These are phyloP conservation scores for Metacarcinus magister DNA, from an alignment of 2,888 invertebrate species.

Conservation along the genomic window DNA sequence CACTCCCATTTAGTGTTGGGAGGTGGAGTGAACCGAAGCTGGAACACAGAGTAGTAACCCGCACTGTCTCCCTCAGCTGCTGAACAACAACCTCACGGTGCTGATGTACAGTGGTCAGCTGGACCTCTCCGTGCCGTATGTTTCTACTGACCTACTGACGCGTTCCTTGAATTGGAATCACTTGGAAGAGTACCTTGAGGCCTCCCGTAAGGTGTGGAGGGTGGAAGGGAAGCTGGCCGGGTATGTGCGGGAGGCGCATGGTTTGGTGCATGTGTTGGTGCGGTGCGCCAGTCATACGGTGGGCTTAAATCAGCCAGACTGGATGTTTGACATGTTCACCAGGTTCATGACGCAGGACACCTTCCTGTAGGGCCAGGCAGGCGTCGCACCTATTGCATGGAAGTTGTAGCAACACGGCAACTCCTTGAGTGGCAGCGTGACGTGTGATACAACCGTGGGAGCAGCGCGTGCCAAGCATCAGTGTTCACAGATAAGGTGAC, in stretches of 20 bases:
- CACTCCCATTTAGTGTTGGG: not conserved
- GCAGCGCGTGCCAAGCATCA: not conserved
- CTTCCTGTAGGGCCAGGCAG: not conserved
- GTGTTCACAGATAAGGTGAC: not conserved
- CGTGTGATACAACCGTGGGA: not conserved
- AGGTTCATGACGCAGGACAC: slow-evolving; percentile 87
- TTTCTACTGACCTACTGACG: slow-evolving; percentile 92
- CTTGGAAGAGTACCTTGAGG: slow-evolving; percentile 88
- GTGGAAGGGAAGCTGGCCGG: slow-evolving; percentile 89
- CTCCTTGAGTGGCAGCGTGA: not conserved
- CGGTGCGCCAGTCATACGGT: slow-evolving; percentile 93
- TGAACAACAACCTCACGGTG: slow-evolving; percentile 87
- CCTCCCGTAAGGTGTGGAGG: slow-evolving; percentile 89
- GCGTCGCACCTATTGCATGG: not conserved
- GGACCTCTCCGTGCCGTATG: slow-evolving; percentile 95
- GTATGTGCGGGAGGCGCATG: slow-evolving; percentile 90
- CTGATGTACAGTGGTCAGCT: slow-evolving; percentile 95
- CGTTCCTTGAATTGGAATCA: slow-evolving; percentile 89
- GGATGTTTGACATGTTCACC: slow-evolving; percentile 90
- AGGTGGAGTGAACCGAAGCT: not conserved
- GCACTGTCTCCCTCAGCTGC: slow-evolving; percentile 50
- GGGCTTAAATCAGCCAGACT: slow-evolving; percentile 91
- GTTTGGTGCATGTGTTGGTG: slow-evolving; percentile 90
- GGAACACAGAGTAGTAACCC: not conserved
- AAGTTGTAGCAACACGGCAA: not conserved